Evolutionary conservation across 1,140 invertebrate genomes (phyloP).

Genomic region (Aphaenogaster floridana): DNA sequence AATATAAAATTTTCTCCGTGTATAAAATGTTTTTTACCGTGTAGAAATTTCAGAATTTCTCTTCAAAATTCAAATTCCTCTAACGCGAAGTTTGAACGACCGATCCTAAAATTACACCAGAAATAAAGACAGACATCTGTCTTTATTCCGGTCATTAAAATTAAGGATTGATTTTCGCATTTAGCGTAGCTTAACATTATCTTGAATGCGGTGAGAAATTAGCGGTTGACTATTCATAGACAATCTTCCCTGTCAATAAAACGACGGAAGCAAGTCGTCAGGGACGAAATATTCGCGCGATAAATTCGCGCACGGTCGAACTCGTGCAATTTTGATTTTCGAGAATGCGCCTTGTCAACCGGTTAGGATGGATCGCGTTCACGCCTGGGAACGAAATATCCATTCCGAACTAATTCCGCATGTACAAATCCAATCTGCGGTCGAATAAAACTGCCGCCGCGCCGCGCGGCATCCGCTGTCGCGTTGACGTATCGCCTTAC

Average conservation of each 20-base stretch:
- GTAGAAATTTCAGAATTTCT: too few relatives aligned
- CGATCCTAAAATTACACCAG: not conserved
- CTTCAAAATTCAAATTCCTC: not conserved
- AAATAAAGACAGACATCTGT: not conserved
- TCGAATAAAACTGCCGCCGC: slow-evolving; percentile 53
- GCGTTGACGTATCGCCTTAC: slow-evolving; percentile 53
- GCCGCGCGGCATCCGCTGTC: slow-evolving; percentile 12
- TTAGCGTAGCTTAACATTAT: not conserved
- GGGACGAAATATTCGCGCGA: slow-evolving; percentile 24
- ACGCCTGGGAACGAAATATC: slow-evolving; percentile 39
- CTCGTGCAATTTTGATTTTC: slow-evolving; percentile 58
- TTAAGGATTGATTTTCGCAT: not conserved
- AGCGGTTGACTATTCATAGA: not conserved
- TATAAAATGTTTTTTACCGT: too few relatives aligned
- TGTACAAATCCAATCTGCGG: slow-evolving; percentile 63
- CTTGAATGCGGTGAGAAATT: not conserved
- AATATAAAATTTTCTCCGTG: too few relatives aligned
- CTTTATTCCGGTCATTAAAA: not conserved
- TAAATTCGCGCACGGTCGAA: slow-evolving; percentile 27
- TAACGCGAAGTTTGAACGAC: not conserved
- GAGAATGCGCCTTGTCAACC: slow-evolving; percentile 35
- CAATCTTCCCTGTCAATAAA: slow-evolving; percentile 18
- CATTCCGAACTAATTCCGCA: slow-evolving; percentile 62
- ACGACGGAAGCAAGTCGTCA: not conserved
- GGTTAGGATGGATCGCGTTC: slow-evolving; percentile 42